phyloP scores from a whole-genome alignment of 2,113 vertebrate genomes.

The Pangasianodon hypophthalmus region DNA sequence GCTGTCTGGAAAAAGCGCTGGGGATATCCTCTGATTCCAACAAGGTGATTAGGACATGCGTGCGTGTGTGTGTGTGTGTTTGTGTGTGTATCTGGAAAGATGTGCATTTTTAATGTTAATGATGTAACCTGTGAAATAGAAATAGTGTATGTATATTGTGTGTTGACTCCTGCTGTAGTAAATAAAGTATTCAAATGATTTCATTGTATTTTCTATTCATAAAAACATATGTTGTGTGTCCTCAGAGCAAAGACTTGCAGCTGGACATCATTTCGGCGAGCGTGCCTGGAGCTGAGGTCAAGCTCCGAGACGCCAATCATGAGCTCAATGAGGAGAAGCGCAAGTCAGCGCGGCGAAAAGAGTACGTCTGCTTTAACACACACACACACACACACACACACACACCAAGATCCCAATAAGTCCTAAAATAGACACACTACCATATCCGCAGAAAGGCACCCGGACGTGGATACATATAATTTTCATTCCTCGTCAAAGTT shows the following conservation, averaged over 20 bases:
- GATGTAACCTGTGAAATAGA: not conserved
- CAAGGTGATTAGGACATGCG: constrained; percentile 82
- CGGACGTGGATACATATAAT: constrained; percentile 13
- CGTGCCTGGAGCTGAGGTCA: constrained; percentile 93
- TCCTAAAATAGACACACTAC: constrained; percentile 12
- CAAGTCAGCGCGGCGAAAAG: constrained; percentile 96
- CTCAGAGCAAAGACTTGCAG: constrained; percentile 95
- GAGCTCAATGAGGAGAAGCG: constrained; percentile 97
- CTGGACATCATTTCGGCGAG: constrained; percentile 95
- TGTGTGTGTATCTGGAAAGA: constrained; percentile 35
- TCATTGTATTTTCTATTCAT: not conserved
- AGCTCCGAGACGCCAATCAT: constrained; percentile 91
- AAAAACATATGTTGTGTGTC: not conserved
- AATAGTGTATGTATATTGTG: not conserved
- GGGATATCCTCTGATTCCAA: constrained; percentile 96
- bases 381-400: constrained; percentile 28
- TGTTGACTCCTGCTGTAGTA: not conserved
- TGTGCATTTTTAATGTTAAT: not conserved
- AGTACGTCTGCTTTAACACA: constrained; percentile 74
- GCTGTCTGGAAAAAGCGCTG: constrained; percentile 93
- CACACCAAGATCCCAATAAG: not conserved
- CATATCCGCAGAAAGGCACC: not conserved
- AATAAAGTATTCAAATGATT: not conserved
- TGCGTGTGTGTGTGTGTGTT: constrained; percentile 46
- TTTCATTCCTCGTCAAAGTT: constrained; percentile 21